These are phyloP conservation scores for Lerema accius DNA, from an alignment of 1,140 invertebrate species.

Conservation along the genomic window DNA sequence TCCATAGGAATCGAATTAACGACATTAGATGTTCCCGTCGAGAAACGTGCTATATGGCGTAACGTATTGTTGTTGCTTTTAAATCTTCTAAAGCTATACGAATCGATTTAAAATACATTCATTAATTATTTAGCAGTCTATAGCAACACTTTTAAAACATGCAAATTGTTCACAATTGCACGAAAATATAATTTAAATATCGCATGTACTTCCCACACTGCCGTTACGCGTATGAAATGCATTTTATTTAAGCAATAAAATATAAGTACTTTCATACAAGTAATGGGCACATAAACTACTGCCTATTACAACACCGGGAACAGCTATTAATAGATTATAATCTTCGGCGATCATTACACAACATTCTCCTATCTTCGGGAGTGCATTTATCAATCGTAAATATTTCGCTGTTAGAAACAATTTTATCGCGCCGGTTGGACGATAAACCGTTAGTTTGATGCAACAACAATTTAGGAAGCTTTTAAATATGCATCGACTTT, in stretches of 20 bases:
- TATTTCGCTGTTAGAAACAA: constrained; percentile 55
- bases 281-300: constrained; percentile 21
- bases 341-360: constrained; percentile 52
- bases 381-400: constrained; percentile 56
- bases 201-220: neutral
- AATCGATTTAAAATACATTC: too few relatives aligned
- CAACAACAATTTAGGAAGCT: constrained; percentile 45
- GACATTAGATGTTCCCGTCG: constrained; percentile 31
- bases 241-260: constrained; percentile 18
- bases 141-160: neutral
- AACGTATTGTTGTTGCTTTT: neutral
- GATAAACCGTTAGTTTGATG: constrained; percentile 50
- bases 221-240: constrained; percentile 16
- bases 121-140: neutral
- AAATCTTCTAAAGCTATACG: too few relatives aligned
- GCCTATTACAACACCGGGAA: constrained; percentile 39
- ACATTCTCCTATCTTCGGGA: constrained; percentile 45
- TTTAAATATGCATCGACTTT: constrained; percentile 19
- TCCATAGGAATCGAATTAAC: constrained; percentile 48
- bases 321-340: constrained; percentile 48
- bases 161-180: too few relatives aligned
- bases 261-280: constrained; percentile 20
- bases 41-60: neutral
- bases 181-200: too few relatives aligned
- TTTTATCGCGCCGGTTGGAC: constrained; percentile 48